Evolutionary conservation across 2,113 vertebrate species (phyloP), one percentile per base, ranked within the genome.

Genomic region (Monarcha castaneiventris): DNA sequence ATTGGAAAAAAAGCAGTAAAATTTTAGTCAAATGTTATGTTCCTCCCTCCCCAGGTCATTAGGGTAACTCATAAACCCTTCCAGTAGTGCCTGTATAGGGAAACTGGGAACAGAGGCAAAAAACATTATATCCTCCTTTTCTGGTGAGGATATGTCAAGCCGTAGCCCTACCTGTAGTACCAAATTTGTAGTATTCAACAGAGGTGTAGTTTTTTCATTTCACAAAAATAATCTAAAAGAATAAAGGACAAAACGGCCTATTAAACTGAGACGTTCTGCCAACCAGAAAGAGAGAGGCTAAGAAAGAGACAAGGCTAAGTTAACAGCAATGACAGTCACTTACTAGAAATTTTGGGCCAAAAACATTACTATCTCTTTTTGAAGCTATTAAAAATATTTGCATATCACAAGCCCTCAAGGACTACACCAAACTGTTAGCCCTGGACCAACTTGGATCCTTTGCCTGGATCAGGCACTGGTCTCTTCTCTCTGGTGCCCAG

Each of bases 151-250:
- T 90, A 21, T 85, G 92, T 80, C 90, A 16, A 92, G 48, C 49
- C 93, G 75, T 63, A 96, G 66, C 88, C 87, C 90, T 73, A 61
- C 62, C 49, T 29, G 63, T 84, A 94, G 93, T 78, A 86, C 77
- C 61, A 26, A 83, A 80, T 83, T 91, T 83, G 13, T 18, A 41
- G 19, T 15, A 73, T 23, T 52, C 62, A 71, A 18, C 23, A 35
- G 3, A 23, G 21, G 48, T 35, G 8, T 23, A 43, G 32, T 13
- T 68, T 66, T 86, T 75, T 43, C 15, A 66, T 25, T 55, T 67
- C 30, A 84, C 26, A 84, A 79, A 78, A 79, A 52, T 25, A 61
- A 58, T 29, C 41, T 44, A 49, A 64, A 77, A 82, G 8, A 88
- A 59, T 17, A 73, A 81, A 58, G 44, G 44, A 58, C 17, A 61